phyloP scores from a whole-genome alignment of 2,888 invertebrate species.

The Drosophila cracens region DNA sequence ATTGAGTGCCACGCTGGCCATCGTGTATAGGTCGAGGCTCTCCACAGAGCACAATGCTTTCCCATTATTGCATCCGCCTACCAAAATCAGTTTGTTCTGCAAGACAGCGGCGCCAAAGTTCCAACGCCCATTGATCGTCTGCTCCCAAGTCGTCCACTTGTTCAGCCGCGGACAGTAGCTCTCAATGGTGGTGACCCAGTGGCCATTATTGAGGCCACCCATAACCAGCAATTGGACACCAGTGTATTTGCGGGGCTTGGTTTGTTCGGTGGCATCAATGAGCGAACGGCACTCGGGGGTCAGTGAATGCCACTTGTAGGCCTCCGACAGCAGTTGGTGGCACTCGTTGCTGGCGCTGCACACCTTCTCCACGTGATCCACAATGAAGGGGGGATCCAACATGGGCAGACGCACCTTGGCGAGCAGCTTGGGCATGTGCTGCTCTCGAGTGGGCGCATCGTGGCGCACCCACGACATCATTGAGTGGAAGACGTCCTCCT shows the following conservation, averaged over 20 bases:
- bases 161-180: constrained; percentile 87
- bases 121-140: constrained; percentile 87
- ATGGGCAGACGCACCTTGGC: constrained; percentile 93
- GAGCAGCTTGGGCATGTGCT: constrained; percentile 90
- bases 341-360: constrained; percentile 89
- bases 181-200: constrained; percentile 88
- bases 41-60: constrained; percentile 96
- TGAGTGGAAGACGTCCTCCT: constrained; percentile 95
- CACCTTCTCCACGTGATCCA: constrained; percentile 92
- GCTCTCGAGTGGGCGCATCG: constrained; percentile 89
- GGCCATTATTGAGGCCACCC: constrained; percentile 89
- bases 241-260: constrained; percentile 95
- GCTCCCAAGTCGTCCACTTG: constrained; percentile 84
- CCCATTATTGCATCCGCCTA: constrained; percentile 91
- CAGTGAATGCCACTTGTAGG: constrained; percentile 94
- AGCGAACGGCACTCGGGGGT: constrained; percentile 90
- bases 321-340: constrained; percentile 95
- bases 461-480: constrained; percentile 95
- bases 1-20: constrained; percentile 92
- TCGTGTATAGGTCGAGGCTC: constrained; percentile 92
- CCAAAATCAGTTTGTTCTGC: constrained; percentile 85
- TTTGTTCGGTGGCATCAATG: constrained; percentile 90
- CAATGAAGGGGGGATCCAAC: constrained; percentile 94
- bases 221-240: constrained; percentile 92
- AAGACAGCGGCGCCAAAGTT: constrained; percentile 96